Evolutionary conservation across 2,797 vertebrate genomes (phyloP).

Genomic region (Sebastes vulpes): DNA sequence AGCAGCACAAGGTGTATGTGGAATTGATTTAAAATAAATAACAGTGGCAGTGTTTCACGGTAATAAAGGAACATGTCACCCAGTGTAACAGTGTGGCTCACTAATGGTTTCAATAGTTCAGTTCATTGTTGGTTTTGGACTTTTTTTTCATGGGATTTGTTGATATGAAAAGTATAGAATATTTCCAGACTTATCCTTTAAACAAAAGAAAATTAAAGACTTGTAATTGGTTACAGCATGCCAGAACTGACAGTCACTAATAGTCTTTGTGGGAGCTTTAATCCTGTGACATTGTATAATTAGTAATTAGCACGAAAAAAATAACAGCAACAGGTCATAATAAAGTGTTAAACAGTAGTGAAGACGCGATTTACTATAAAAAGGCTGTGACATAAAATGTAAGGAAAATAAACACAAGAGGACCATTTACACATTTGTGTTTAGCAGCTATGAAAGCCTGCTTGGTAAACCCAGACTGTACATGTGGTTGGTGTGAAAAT

Average conservation of each 20-base stretch:
- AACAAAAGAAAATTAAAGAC: neutral
- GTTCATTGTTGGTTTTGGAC: neutral
- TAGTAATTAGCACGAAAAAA: neutral
- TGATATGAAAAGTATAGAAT: neutral
- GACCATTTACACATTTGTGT: neutral
- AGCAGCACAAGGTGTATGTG: neutral
- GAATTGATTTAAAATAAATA: neutral
- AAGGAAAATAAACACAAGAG: neutral
- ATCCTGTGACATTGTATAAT: neutral
- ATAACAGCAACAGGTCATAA: neutral
- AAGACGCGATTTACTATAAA: neutral
- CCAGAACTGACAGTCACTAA: neutral
- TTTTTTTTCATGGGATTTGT: neutral
- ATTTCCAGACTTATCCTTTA: neutral
- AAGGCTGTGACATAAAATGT: neutral
- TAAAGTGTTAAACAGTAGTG: neutral
- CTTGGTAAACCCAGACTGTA: neutral
- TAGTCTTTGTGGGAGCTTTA: neutral
- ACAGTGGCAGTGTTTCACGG: neutral
- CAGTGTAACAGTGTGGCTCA: too few relatives aligned
- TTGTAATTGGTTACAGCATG: neutral
- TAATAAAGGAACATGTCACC: neutral
- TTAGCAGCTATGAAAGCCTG: neutral
- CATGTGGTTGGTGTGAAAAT: neutral
- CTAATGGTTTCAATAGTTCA: neutral